A percentile compares a stretch with the other conserved stretches of the same genome.
Conservation (phyloP, 2,113 vertebrate species). For the Menura novaehollandiae region DNA sequence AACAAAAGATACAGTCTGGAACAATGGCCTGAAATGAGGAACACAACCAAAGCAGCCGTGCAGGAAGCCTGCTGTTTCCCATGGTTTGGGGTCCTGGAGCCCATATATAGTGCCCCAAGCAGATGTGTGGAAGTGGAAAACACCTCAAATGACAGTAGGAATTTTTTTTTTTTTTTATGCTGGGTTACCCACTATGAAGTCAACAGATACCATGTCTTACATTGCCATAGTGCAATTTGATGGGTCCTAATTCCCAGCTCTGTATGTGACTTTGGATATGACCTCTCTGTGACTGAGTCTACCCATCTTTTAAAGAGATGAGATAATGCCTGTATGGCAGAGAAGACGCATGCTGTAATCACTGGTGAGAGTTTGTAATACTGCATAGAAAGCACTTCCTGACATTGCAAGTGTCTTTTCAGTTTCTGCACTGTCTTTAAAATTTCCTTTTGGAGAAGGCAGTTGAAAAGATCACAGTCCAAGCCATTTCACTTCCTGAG, state of each 20-base stretch:
- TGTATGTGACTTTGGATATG: neutral
- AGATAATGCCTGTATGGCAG: slow-evolving; percentile 24
- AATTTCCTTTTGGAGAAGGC: slow-evolving; percentile 11
- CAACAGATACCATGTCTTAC: neutral
- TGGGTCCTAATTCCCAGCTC: neutral
- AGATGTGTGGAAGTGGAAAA: neutral
- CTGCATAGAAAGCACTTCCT: neutral
- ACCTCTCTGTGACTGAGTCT: slow-evolving; percentile 14
- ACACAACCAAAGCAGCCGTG: neutral
- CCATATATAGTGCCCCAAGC: neutral
- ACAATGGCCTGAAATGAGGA: slow-evolving; percentile 56
- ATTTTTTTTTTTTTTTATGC: neutral
- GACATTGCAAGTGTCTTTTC: slow-evolving; percentile 20
- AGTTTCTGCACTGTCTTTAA: neutral
- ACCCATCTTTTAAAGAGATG: neutral
- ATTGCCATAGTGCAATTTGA: neutral
- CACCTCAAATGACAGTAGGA: neutral
- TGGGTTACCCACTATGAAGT: neutral
- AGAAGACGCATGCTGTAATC: neutral
- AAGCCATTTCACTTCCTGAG: slow-evolving; percentile 2
- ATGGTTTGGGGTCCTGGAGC: neutral
- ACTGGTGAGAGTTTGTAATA: neutral
- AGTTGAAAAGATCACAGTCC: slow-evolving; percentile 41
- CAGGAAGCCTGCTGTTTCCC: neutral
- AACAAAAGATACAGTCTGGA: slow-evolving; percentile 55